These are phyloP conservation scores for Dynastes tityus DNA, from an alignment of 2,888 invertebrate species.

Conservation along the genomic window DNA sequence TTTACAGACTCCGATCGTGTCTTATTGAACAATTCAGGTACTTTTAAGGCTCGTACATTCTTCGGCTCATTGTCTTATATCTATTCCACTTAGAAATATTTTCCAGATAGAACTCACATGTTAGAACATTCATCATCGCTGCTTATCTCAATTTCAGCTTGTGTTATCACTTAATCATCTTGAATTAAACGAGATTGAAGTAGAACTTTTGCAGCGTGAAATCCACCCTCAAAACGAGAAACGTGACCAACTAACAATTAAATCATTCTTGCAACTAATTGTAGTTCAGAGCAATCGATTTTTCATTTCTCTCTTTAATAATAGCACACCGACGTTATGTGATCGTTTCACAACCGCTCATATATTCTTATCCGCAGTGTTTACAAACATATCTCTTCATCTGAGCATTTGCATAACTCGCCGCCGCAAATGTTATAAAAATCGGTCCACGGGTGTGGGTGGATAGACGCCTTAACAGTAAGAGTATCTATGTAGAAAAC, in stretches of 20 bases:
- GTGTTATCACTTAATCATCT: too few species aligned
- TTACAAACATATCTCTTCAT: slow-evolving; percentile 45
- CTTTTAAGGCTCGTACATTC: too few species aligned
- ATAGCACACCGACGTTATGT: slow-evolving; percentile 32
- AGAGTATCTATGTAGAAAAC: slow-evolving; percentile 31
- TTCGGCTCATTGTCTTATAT: too few species aligned
- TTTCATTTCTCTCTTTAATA: slow-evolving; percentile 36
- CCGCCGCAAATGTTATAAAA: slow-evolving; percentile 45
- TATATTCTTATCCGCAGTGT: slow-evolving; percentile 35
- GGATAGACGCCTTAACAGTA: slow-evolving; percentile 40
- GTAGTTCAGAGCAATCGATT: slow-evolving; percentile 20
- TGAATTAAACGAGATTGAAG: too few species aligned
- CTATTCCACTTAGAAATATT: too few species aligned
- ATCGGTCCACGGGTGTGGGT: slow-evolving; percentile 28
- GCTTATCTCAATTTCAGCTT: too few species aligned
- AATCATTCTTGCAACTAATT: slow-evolving; percentile 35
- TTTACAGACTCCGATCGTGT: too few species aligned
- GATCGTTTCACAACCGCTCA: slow-evolving; percentile 38
- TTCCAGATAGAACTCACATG: too few species aligned
- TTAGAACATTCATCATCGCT: too few species aligned
- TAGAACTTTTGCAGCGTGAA: neutral
- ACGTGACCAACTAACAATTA: slow-evolving; percentile 19
- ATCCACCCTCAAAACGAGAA: slow-evolving; percentile 8
- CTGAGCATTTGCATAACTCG: slow-evolving; percentile 41
- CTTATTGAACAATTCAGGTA: too few species aligned